Conservation (phyloP, 2,888 invertebrate genomes). For the Archips crataeganus region DNA sequence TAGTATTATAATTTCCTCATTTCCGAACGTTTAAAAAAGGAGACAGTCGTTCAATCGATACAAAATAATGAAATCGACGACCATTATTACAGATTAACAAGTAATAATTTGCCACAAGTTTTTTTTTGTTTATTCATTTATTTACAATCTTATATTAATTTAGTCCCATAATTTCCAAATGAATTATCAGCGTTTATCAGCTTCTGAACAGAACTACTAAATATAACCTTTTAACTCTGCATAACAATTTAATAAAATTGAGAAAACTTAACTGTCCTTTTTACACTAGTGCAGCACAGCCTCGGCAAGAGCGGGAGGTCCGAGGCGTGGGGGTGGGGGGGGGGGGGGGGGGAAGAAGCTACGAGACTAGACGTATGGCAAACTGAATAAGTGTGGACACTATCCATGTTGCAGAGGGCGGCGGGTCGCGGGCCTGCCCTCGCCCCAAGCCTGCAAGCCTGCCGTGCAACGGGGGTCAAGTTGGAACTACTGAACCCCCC, state of each 20-base stretch:
- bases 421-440: background rate
- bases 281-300: slow-evolving; percentile 44
- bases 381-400: slow-evolving; percentile 3
- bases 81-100: slow-evolving; percentile 76
- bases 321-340: slow-evolving; percentile 20
- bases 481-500: background rate
- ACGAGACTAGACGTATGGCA: slow-evolving; percentile 39
- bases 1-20: slow-evolving; percentile 64
- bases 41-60: slow-evolving; percentile 68
- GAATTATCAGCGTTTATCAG: slow-evolving; percentile 60
- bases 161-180: slow-evolving; percentile 84
- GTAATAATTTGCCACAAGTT: slow-evolving; percentile 84
- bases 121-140: slow-evolving; percentile 70
- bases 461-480: background rate
- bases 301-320: slow-evolving; percentile 45
- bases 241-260: slow-evolving; percentile 71
- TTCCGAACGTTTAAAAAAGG: slow-evolving; percentile 66
- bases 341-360: slow-evolving; percentile 12
- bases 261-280: slow-evolving; percentile 71
- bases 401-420: background rate
- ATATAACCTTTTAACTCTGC: slow-evolving; percentile 44
- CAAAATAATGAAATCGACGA: slow-evolving; percentile 76
- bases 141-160: slow-evolving; percentile 83
- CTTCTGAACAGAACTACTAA: slow-evolving; percentile 39
- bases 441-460: too few species aligned